Evolutionary conservation across 2,888 invertebrate genomes (phyloP).

Genomic region (Gibbula magus): DNA sequence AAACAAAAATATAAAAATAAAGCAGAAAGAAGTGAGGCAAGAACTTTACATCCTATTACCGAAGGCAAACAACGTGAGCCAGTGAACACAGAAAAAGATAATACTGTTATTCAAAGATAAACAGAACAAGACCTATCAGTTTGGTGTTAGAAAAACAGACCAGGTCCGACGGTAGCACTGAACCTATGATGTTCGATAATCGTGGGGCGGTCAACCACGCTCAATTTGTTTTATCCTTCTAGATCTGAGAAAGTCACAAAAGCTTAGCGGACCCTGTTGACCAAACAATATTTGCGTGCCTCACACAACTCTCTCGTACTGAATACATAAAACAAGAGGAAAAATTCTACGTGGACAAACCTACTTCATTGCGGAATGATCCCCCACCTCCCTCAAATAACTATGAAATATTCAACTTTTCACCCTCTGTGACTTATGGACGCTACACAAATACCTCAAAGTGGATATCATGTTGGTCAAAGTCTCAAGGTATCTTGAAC

Average conservation of each 20-base stretch:
- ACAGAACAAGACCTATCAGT: too few relatives aligned
- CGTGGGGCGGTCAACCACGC: neutral
- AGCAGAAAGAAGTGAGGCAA: too few relatives aligned
- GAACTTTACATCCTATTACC: neutral
- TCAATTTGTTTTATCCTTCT: neutral
- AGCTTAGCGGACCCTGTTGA: slow-evolving; percentile 6
- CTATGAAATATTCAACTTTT: too few relatives aligned
- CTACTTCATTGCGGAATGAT: too few relatives aligned
- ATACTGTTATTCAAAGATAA: too few relatives aligned
- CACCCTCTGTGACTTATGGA: too few relatives aligned
- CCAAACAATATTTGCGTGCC: slow-evolving; percentile 20
- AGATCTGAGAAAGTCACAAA: slow-evolving; percentile 19
- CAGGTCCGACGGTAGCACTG: neutral
- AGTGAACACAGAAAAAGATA: neutral
- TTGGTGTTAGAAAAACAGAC: neutral
- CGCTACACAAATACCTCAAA: too few relatives aligned
- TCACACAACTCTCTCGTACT: neutral
- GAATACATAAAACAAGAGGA: neutral
- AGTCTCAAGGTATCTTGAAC: too few relatives aligned
- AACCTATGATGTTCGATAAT: slow-evolving; percentile 4
- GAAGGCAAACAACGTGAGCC: neutral
- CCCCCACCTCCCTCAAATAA: too few relatives aligned
- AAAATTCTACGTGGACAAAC: neutral
- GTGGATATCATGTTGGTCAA: too few relatives aligned
- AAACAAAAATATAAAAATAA: too few relatives aligned